Evolutionary conservation across 2,797 vertebrate genomes (phyloP).

Genomic region (Jordanella pulchra): DNA sequence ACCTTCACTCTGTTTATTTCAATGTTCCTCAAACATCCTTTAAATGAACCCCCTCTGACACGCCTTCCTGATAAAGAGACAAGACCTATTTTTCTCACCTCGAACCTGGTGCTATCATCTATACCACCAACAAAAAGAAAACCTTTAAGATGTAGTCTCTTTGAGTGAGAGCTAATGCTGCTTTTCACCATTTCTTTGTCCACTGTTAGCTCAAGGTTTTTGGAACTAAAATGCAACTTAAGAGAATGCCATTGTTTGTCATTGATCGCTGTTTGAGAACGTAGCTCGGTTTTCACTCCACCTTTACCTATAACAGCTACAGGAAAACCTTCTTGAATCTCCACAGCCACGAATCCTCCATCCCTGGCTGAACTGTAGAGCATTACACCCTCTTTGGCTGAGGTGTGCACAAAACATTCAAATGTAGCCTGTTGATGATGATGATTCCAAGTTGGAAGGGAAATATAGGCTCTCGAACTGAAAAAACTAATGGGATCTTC

Average conservation of each 20-base stretch:
- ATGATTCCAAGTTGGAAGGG: constrained; percentile 81
- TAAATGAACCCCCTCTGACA: constrained; percentile 86
- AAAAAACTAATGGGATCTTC: constrained; percentile 91
- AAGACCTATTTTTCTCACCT: constrained; percentile 81
- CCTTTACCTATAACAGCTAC: constrained; percentile 80
- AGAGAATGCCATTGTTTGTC: constrained; percentile 86
- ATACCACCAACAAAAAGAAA: constrained; percentile 87
- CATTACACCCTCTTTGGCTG: constrained; percentile 83
- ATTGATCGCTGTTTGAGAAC: constrained; percentile 77
- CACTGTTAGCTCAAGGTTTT: constrained; percentile 82
- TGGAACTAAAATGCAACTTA: constrained; percentile 79
- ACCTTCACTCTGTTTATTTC: constrained; percentile 79
- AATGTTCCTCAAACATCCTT: constrained; percentile 88
- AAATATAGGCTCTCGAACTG: constrained; percentile 89
- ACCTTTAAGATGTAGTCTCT: constrained; percentile 78
- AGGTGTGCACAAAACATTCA: constrained; percentile 84
- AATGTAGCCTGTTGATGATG: constrained; percentile 73
- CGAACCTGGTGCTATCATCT: constrained; percentile 78
- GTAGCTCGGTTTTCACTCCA: constrained; percentile 79
- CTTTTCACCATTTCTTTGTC: constrained; percentile 82
- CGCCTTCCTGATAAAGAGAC: constrained; percentile 83
- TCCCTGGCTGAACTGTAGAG: constrained; percentile 84
- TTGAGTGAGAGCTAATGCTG: constrained; percentile 70
- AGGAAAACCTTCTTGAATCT: constrained; percentile 85
- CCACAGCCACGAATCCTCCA: constrained; percentile 86